A percentile compares a stretch with the other conserved stretches of the same genome.
Conservation (phyloP, 2,888 invertebrate species). For the Ecdyonurus torrentis region DNA sequence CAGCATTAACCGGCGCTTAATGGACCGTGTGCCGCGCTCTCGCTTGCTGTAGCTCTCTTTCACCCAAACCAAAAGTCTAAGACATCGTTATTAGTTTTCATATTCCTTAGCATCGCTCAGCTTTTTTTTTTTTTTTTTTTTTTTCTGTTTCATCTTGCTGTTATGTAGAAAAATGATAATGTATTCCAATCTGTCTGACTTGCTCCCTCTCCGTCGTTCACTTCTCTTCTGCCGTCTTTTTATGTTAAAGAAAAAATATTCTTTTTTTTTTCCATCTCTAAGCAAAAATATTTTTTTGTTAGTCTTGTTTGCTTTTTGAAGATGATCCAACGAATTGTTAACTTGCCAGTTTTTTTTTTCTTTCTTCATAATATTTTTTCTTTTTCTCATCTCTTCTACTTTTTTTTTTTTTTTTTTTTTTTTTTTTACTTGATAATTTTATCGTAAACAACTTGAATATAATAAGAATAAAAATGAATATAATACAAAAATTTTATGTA, state of each 20-base stretch:
- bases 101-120: not conserved
- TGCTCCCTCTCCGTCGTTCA: not conserved
- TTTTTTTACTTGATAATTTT: constrained; percentile 1
- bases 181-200: not conserved
- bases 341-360: not conserved
- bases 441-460: not conserved
- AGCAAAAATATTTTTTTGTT: not conserved
- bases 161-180: not conserved
- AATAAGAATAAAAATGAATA: not conserved
- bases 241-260: not conserved
- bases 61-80: not conserved
- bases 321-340: constrained; percentile 1
- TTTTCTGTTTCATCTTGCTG: not conserved
- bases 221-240: not conserved
- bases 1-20: not conserved
- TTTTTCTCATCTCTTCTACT: not conserved
- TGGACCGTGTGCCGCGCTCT: not conserved
- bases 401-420: not conserved
- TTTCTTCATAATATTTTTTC: too few species aligned
- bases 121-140: not conserved
- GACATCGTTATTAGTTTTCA: not conserved
- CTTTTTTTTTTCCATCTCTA: not conserved
- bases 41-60: too few species aligned
- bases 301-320: not conserved
- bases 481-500: not conserved